Evolutionary conservation across 2,888 invertebrate genomes (phyloP), one percentile per base, ranked within the genome.

Genomic region (Lepidonotus clava): DNA sequence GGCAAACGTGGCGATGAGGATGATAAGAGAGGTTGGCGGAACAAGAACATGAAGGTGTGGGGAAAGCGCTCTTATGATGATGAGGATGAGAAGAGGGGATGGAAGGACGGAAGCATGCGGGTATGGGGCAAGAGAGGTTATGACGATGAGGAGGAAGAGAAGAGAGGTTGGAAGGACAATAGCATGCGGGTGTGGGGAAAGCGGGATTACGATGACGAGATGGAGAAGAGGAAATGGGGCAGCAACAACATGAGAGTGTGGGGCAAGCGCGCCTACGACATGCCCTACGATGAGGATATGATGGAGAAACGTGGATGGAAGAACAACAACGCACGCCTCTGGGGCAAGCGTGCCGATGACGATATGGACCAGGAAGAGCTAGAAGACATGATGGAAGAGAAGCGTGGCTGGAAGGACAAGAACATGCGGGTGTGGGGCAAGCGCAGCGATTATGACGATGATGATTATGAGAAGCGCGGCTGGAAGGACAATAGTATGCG

Each of bases 341-440:
- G 88, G 88, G 88, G 88, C 46, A 88, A 88, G 83, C 46, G 88
- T 24, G 24, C 51, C 8, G 77, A 84, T 21, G 51, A 46, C 36
- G 40, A 41, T 32, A 21, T 32, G 6, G 80, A 80, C 46, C 6
- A 14, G 67, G 32, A 76, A 14, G 51, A 11, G 24, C 4, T 5
- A 11, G 85, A 85, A 28, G 71, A 71, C 32, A 86, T 32, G 38
- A 32, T 38, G 21, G 80, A 86, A 40, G 80, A 86, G 32, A 88
- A 88, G 71, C 40, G 88, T 8, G 76, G 46, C 18, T 88, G 88
- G 88, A 76, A 61, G n/a, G 51, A 85, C 41, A 83, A 85, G 53
- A 83, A 87, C 67, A 46, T 87, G 86, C 67, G 86, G 18, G 71
- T 88, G 32, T 88, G 88, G 88, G 88, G 88, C 21, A 88, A 88